Conservation (phyloP, 2,113 vertebrate species). For the Perognathus longimembris region DNA sequence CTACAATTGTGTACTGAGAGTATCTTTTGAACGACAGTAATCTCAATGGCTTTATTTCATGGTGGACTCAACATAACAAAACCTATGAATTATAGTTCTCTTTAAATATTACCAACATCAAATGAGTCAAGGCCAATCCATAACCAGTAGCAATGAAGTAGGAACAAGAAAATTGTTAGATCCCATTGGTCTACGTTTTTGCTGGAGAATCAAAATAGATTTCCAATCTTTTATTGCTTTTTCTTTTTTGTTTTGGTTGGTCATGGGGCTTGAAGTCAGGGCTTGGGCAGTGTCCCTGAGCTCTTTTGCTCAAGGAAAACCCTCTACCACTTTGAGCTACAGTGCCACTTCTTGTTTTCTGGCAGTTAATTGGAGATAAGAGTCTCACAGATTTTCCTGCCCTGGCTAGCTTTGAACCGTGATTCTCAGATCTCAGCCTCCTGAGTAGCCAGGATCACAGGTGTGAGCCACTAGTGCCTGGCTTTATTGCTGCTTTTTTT, state of each 20-base stretch:
- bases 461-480: no score
- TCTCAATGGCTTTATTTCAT: constrained; percentile 11
- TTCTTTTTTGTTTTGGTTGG: neutral
- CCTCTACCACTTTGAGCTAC: no score
- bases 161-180: neutral
- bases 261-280: neutral
- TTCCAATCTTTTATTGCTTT: neutral
- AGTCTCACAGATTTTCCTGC: no score
- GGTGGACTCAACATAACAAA: neutral
- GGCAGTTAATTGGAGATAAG: no score
- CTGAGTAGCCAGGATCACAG: no score
- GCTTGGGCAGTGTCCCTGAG: no score
- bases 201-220: neutral
- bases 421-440: no score
- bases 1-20: neutral
- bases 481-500: no score
- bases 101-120: constrained; percentile 31
- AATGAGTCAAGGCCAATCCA: neutral
- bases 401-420: no score
- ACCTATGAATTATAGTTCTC: neutral
- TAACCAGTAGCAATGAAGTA: neutral
- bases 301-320: no score
- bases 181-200: neutral
- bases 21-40: neutral
- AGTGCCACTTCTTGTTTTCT: no score